Base-by-base conservation (phyloP, 1,140 invertebrate species). In the Plectrocnemia conspersa region DNA sequence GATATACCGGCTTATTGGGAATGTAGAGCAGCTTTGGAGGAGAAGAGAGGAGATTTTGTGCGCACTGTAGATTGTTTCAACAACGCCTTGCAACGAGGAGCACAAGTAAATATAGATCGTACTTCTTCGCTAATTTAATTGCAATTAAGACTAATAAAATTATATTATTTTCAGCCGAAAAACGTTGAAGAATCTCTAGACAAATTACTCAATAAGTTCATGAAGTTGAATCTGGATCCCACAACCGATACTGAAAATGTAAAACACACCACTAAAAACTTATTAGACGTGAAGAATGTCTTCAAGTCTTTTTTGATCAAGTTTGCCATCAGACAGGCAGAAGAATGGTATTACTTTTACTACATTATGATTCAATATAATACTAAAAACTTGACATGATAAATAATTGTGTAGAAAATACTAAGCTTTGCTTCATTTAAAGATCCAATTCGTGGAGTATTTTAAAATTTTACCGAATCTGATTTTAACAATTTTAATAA, bases 251-350 rank as follows among this genome's bases (percentile, higher is more conserved):
- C n/a, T n/a, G n/a, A 66, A 23, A 56, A 61, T 23, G 6, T n/a
- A 11, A 13, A 33, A 0, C 52, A 52, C 49, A 21, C 59, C 63
- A 76, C 19, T 64, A 66, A 9, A 73, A 74, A 40, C 58, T 74
- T 16, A 54, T 74, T 27, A n/a, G 76, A 79, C 54, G 73, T 76
- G 1, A 74, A 76, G 50, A 79, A 79, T 62, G 71, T 77, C 1
- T 79, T 80, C 61, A 79, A 78, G 58, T 78, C 76, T 18, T 74
- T 73, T 2, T 72, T 79, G 4, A 79, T 80, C 15, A 64, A 76
- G n/a, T 79, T 80, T 64, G 78, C 78, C 3, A 71, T 79, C 27
- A 63, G 70, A 62, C 63, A 63, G 13, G 64, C 55, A 35, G 36
- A 64, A 22, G 65, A 62, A 36, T 64, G 66, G 64, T 66, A 67